A percentile compares a stretch with the other conserved stretches of the same genome.
Evolutionary conservation across 2,113 vertebrate genomes (phyloP).

Genomic region (Caranx melampygus): DNA sequence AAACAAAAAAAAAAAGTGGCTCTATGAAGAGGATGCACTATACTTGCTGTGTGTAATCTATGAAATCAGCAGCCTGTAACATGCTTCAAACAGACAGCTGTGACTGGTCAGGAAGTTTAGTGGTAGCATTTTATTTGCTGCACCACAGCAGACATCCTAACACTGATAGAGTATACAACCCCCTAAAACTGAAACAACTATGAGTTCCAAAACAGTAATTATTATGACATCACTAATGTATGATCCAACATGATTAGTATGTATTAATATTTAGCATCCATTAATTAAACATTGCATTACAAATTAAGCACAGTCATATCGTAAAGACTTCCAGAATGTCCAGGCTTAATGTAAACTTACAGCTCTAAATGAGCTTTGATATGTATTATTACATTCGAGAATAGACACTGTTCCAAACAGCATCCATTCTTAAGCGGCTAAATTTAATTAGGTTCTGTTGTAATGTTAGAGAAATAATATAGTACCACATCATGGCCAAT

Average conservation of each 20-base stretch:
- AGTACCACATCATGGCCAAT: conserved; percentile 89
- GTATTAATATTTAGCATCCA: neutral
- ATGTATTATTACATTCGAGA: neutral
- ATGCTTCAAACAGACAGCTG: neutral
- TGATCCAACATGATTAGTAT: neutral
- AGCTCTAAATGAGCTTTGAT: neutral
- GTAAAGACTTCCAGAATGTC: neutral
- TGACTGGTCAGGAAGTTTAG: neutral
- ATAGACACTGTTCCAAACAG: neutral
- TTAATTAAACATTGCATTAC: neutral
- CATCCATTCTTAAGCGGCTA: neutral
- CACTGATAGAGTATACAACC: neutral
- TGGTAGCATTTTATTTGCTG: neutral
- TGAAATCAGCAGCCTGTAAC: neutral
- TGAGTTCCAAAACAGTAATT: neutral
- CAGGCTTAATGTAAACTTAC: neutral
- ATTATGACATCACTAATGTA: neutral
- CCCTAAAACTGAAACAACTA: neutral
- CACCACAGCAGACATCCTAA: neutral
- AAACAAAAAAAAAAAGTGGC: neutral
- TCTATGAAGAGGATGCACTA: neutral
- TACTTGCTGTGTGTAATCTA: neutral
- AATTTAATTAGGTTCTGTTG: conserved; percentile 2
- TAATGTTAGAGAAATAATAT: conserved; percentile 29
- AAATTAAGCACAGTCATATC: neutral